Percentiles rank a stretch among this genome's conserved stretches.
phyloP scores from a whole-genome alignment of 35 echinoderm and acorn worm species.

The Patiria miniata region DNA sequence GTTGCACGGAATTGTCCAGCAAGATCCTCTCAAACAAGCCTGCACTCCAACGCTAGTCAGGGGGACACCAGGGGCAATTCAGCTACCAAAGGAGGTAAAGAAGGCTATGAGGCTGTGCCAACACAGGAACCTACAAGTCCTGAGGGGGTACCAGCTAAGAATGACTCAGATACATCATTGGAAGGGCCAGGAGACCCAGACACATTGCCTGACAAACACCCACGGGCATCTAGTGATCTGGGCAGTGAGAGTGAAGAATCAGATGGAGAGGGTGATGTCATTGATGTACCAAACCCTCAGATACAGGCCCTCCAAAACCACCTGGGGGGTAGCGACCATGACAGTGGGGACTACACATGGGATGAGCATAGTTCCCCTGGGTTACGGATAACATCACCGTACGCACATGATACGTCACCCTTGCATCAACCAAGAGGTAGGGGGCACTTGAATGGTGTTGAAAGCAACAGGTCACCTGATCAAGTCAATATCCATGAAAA shows the following conservation, averaged over 20 bases:
- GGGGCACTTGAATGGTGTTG: conserved; percentile 16
- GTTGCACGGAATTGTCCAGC: too few species aligned
- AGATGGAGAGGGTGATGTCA: conserved; percentile 19
- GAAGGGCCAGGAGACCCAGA: conserved; percentile 46
- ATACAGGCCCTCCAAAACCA: conserved; percentile 54
- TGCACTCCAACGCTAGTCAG: background rate
- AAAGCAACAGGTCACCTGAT: background rate
- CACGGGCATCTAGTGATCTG: conserved; percentile 10
- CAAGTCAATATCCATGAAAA: conserved; percentile 39
- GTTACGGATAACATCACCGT: conserved; percentile 3
- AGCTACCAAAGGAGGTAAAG: background rate
- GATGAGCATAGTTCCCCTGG: conserved; percentile 29
- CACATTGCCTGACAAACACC: conserved; percentile 23
- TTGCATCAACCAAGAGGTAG: conserved; percentile 19
- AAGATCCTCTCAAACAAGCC: background rate
- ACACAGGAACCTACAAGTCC: background rate
- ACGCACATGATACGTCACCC: conserved; percentile 19
- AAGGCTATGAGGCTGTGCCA: conserved; percentile 45
- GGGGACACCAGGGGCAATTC: background rate
- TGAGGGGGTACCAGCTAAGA: background rate
- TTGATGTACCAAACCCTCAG: conserved; percentile 64
- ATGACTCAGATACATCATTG: conserved; percentile 26
- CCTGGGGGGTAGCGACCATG: conserved; percentile 44
- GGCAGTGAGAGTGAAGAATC: conserved; percentile 18
- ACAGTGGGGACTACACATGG: conserved; percentile 53